A percentile compares a stretch with the other conserved stretches of the same genome.
Evolutionary conservation across 1,140 invertebrate genomes (phyloP).

Genomic region (Lepidurus apus): DNA sequence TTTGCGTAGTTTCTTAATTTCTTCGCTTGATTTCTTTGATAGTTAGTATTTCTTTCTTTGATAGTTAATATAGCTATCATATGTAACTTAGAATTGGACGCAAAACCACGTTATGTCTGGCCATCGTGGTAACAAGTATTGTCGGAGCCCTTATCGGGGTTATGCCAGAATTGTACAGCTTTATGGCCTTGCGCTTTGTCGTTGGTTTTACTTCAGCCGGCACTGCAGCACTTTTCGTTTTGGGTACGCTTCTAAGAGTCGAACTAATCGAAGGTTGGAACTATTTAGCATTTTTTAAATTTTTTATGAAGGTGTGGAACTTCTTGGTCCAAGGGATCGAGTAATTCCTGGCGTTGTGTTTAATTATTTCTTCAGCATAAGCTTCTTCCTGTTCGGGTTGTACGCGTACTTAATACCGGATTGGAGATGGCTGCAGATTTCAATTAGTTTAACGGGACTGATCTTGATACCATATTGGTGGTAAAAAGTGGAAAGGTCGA

Average conservation of each 20-base stretch:
- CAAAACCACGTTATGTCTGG: constrained; percentile 32
- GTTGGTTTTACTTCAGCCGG: constrained; percentile 39
- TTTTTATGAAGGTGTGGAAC: constrained; percentile 40
- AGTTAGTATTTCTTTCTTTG: neutral
- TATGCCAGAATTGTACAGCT: constrained; percentile 37
- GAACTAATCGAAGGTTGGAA: constrained; percentile 10
- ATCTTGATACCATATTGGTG: constrained; percentile 41
- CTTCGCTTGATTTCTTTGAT: neutral
- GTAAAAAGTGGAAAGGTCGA: constrained; percentile 32
- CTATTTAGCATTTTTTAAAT: neutral
- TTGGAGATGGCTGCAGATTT: constrained; percentile 40
- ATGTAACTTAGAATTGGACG: constrained; percentile 36
- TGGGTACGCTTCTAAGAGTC: constrained; percentile 31
- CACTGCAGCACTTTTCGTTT: constrained; percentile 39
- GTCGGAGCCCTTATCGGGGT: constrained; percentile 38
- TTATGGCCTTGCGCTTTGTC: constrained; percentile 38
- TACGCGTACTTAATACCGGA: constrained; percentile 43
- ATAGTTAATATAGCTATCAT: neutral
- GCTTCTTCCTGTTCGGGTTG: constrained; percentile 41
- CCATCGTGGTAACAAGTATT: constrained; percentile 32
- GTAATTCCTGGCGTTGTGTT: constrained; percentile 41
- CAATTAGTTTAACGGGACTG: constrained; percentile 36
- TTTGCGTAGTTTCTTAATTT: neutral
- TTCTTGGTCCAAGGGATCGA: constrained; percentile 41
- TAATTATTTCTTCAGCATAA: constrained; percentile 44